Conservation (phyloP, 2,888 invertebrate genomes). For the Carpatolechia fugitivella region DNA sequence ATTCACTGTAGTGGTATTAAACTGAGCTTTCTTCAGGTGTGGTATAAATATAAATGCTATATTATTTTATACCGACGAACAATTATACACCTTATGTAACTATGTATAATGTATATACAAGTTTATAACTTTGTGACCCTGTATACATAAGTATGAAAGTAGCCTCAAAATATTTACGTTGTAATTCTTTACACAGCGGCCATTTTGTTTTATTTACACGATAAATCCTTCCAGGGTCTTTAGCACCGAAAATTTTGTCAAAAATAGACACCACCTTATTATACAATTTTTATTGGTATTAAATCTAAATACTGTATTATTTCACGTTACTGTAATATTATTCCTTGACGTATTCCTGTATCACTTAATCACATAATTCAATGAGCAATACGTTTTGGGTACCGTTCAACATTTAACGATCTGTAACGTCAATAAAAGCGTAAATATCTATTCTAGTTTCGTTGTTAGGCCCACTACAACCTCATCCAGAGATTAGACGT, state of each 20-base stretch:
- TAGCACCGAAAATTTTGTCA: conserved; percentile 54
- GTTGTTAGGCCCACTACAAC: background rate
- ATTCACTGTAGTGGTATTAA: conserved; percentile 40
- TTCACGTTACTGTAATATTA: background rate
- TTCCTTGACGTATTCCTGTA: conserved; percentile 1
- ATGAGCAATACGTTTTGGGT: background rate
- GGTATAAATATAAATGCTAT: conserved; percentile 65
- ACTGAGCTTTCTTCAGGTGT: conserved; percentile 78
- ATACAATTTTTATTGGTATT: too few species aligned
- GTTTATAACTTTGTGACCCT: conserved; percentile 67
- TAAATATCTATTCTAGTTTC: background rate
- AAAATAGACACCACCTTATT: background rate
- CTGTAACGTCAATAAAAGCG: background rate
- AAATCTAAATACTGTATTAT: background rate
- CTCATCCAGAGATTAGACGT: background rate
- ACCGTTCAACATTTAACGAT: background rate
- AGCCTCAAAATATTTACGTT: conserved; percentile 62
- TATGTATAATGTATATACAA: conserved; percentile 53
- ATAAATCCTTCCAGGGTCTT: conserved; percentile 48
- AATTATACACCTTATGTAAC: conserved; percentile 46
- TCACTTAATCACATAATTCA: background rate
- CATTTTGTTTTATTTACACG: conserved; percentile 45
- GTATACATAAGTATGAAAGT: conserved; percentile 50
- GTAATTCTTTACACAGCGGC: conserved; percentile 51
- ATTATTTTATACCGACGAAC: conserved; percentile 26